A percentile compares a stretch with the other conserved stretches of the same genome.
These are phyloP conservation scores for Leptobrachium leishanense DNA, from an alignment of 2,113 vertebrate genomes.

Conservation along the genomic window DNA sequence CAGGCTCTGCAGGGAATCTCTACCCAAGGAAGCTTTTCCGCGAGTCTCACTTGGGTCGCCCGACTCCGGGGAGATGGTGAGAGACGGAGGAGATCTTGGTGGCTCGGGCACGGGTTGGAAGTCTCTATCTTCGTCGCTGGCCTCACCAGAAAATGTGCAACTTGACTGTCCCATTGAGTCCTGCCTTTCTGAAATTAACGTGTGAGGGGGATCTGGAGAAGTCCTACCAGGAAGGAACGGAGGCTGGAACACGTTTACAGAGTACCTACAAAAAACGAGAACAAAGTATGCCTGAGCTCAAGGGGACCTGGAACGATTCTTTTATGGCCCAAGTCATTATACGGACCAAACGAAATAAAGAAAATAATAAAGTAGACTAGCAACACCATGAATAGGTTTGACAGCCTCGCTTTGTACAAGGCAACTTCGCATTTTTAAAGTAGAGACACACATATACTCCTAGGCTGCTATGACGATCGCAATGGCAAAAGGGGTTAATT, in stretches of 20 bases:
- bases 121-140: conserved; percentile 61
- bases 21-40: conserved; percentile 61
- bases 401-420: no score
- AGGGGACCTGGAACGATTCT: no score
- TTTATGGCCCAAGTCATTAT: no score
- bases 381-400: no score
- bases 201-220: conserved; percentile 77
- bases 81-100: conserved; percentile 58
- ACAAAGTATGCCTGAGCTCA: no score
- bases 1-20: conserved; percentile 67
- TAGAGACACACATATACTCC: no score
- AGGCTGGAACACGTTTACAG: conserved; percentile 95
- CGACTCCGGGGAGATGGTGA: conserved; percentile 50
- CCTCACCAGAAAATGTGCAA: conserved; percentile 55
- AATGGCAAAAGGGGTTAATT: no score
- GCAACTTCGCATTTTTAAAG: no score
- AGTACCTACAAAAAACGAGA: conserved; percentile 70
- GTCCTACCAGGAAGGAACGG: conserved; percentile 87
- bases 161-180: conserved; percentile 58
- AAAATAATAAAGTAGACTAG: no score
- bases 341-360: no score
- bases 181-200: conserved; percentile 56
- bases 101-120: conserved; percentile 53
- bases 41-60: conserved; percentile 55
- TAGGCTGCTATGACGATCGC: no score